Evolutionary conservation across 2,113 vertebrate species (phyloP).

Genomic region (Campylomormyrus numenius): DNA sequence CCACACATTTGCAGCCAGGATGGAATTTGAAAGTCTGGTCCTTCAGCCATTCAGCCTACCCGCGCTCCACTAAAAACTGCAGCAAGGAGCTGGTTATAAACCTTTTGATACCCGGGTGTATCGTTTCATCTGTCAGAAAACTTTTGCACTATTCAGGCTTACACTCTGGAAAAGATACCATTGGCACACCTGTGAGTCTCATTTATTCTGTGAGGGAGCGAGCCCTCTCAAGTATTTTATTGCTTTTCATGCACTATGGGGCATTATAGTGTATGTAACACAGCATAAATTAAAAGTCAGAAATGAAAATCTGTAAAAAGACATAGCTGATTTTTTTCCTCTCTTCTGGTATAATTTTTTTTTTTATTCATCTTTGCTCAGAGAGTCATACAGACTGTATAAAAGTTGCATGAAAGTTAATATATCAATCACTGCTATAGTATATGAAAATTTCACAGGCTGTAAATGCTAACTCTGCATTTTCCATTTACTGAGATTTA

Average conservation of each 20-base stretch:
- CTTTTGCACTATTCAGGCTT: slow-evolving; percentile 38
- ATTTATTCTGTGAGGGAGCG: slow-evolving; percentile 27
- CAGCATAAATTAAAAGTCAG: slow-evolving; percentile 3
- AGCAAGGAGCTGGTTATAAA: not conserved
- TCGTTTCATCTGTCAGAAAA: slow-evolving; percentile 34
- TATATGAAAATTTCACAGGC: slow-evolving; percentile 41
- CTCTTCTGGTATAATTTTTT: slow-evolving; percentile 21
- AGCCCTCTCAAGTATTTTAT: not conserved
- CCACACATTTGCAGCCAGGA: not conserved
- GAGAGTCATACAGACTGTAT: slow-evolving; percentile 27
- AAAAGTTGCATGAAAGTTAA: slow-evolving; percentile 34
- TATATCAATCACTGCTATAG: slow-evolving; percentile 32
- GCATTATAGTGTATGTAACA: not conserved
- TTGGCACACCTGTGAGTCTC: slow-evolving; percentile 20
- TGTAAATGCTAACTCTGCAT: slow-evolving; percentile 28
- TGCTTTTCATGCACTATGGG: not conserved
- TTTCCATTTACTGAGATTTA: slow-evolving; percentile 42
- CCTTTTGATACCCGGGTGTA: slow-evolving; percentile 31
- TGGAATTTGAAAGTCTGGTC: not conserved
- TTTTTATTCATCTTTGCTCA: slow-evolving; percentile 26
- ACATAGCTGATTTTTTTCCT: slow-evolving; percentile 17
- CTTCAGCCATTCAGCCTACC: not conserved
- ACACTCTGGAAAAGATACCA: slow-evolving; percentile 34
- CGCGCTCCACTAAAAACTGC: not conserved
- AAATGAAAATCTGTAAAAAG: not conserved